These are phyloP conservation scores for Heliocidaris erythrogramma DNA, from an alignment of 35 echinoderm and acorn worm genomes.

Conservation along the genomic window DNA sequence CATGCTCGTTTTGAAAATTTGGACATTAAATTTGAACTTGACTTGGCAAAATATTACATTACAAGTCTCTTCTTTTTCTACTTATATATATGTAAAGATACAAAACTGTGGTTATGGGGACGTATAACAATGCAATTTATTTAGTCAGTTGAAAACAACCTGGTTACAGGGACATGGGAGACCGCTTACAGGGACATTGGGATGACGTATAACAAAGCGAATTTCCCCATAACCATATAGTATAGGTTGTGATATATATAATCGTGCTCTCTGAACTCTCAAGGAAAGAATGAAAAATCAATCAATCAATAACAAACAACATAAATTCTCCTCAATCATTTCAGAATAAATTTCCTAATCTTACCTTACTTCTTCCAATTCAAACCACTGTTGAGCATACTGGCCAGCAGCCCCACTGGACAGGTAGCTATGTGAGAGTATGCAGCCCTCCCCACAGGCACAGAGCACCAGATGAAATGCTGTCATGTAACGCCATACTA, in stretches of 20 bases:
- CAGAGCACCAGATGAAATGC: constrained; percentile 9
- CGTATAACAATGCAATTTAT: no score
- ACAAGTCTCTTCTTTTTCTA: background rate
- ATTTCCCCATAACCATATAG: no score
- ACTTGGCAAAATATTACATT: no score
- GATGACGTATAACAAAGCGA: no score
- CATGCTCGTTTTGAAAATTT: no score
- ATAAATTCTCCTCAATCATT: background rate
- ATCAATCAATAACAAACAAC: background rate
- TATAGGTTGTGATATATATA: no score
- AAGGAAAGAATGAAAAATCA: background rate
- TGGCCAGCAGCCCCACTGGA: background rate
- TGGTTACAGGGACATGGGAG: no score
- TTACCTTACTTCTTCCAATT: constrained; percentile 30
- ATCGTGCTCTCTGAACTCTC: background rate
- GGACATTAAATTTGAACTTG: no score
- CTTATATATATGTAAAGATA: no score
- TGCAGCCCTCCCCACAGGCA: constrained; percentile 18
- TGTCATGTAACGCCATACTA: constrained; percentile 13
- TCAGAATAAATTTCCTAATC: background rate
- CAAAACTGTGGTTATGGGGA: no score
- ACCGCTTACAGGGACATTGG: no score
- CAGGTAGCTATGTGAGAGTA: background rate
- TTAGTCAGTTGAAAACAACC: no score
- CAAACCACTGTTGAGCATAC: constrained; percentile 19